Conservation (phyloP, 2,113 vertebrate genomes). For the Macheiramphus alcinus region DNA sequence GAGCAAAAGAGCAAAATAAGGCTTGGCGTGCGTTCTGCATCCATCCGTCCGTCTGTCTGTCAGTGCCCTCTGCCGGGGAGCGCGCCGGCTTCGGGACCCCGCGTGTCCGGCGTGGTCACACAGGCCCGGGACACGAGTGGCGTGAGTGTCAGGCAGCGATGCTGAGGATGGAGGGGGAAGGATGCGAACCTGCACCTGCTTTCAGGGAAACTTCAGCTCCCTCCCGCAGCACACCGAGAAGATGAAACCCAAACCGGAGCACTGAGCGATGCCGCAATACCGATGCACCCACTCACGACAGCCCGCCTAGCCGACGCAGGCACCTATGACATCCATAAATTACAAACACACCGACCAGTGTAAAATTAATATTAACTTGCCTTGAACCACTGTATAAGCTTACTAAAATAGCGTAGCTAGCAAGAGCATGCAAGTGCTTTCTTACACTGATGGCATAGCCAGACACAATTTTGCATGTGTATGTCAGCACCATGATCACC, state of each 20-base stretch:
- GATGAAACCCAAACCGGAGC: accelerated
- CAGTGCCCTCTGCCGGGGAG: constrained; percentile 46
- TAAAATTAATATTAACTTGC: background rate
- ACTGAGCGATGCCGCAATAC: accelerated
- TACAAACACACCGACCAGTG: background rate
- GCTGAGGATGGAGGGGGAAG: background rate
- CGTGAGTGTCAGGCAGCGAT: accelerated
- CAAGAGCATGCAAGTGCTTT: background rate
- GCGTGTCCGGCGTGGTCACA: accelerated
- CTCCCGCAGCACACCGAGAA: accelerated
- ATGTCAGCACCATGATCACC: accelerated
- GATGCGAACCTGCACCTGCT: background rate
- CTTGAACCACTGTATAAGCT: background rate
- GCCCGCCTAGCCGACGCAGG: accelerated
- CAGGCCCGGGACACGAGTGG: accelerated
- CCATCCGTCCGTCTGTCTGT: background rate
- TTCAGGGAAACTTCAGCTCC: background rate
- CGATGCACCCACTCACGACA: accelerated
- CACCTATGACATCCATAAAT: background rate
- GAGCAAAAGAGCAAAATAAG: background rate
- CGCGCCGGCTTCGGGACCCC: accelerated
- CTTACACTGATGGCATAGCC: background rate
- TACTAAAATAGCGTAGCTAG: background rate
- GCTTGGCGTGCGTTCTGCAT: accelerated
- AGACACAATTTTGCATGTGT: background rate